Conservation (phyloP, 2,888 invertebrate genomes). For the Trissolcus brochymenae region DNA sequence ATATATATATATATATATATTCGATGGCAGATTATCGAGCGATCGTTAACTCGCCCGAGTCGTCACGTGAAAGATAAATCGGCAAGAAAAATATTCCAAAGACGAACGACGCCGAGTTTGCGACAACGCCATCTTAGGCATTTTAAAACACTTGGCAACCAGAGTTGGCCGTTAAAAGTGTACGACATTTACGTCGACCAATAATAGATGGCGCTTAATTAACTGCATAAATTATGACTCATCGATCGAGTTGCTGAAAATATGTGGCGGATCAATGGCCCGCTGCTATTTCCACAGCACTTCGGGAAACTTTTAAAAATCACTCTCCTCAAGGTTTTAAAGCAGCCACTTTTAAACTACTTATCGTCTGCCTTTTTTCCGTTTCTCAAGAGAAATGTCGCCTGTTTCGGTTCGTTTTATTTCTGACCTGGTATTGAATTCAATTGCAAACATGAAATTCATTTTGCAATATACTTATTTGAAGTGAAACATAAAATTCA, state of each 20-base stretch:
- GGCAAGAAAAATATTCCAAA: slow-evolving; percentile 10
- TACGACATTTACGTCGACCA: background rate
- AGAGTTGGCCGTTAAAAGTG: background rate
- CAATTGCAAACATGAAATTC: background rate
- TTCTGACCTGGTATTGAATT: slow-evolving; percentile 5
- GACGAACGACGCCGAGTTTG: background rate
- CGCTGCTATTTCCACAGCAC: slow-evolving; percentile 20
- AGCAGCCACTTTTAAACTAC: slow-evolving; percentile 47
- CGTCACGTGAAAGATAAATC: slow-evolving; percentile 35
- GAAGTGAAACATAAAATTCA: background rate
- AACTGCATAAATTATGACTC: background rate
- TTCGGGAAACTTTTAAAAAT: slow-evolving; percentile 46
- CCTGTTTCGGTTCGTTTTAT: slow-evolving; percentile 20
- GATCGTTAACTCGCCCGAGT: slow-evolving; percentile 54
- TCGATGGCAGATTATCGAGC: slow-evolving; percentile 58
- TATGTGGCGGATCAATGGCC: slow-evolving; percentile 37
- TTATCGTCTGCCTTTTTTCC: slow-evolving; percentile 48
- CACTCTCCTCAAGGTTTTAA: slow-evolving; percentile 40
- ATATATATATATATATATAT: no score
- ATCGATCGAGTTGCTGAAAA: slow-evolving; percentile 18
- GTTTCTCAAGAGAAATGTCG: slow-evolving; percentile 24
- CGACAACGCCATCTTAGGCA: background rate
- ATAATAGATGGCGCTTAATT: background rate
- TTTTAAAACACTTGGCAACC: background rate
- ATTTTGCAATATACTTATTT: background rate